Percentiles rank a stretch among this genome's conserved stretches.
Evolutionary conservation across 2,888 invertebrate species (phyloP).

Genomic region (Malthinus seriepunctatus): DNA sequence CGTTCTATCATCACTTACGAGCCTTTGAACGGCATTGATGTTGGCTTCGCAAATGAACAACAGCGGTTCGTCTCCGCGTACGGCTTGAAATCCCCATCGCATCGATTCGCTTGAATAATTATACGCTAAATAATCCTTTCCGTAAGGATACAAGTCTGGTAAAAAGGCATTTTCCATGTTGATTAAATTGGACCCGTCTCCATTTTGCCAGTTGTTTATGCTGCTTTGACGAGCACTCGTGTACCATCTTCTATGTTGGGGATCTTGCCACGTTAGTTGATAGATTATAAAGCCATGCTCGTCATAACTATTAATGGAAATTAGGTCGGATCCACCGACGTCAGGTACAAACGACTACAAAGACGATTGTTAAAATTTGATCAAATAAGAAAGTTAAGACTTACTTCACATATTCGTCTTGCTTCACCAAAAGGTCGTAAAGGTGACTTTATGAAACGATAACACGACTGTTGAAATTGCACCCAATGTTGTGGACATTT

Average conservation of each 20-base stretch:
- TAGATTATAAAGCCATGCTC: slow-evolving; percentile 88
- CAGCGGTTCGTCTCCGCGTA: slow-evolving; percentile 74
- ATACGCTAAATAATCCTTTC: slow-evolving; percentile 78
- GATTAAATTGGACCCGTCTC: slow-evolving; percentile 78
- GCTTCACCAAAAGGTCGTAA: slow-evolving; percentile 80
- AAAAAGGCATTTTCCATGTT: slow-evolving; percentile 84
- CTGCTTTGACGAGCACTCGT: slow-evolving; percentile 77
- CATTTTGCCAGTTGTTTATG: slow-evolving; percentile 80
- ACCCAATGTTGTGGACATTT: slow-evolving; percentile 88
- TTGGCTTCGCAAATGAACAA: slow-evolving; percentile 90
- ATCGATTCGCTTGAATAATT: slow-evolving; percentile 72
- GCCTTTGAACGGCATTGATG: slow-evolving; percentile 70
- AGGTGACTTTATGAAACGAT: slow-evolving; percentile 88
- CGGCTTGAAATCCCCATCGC: slow-evolving; percentile 84
- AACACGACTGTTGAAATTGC: slow-evolving; percentile 80
- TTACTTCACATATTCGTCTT: slow-evolving; percentile 72
- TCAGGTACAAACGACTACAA: slow-evolving; percentile 62
- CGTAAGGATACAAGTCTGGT: slow-evolving; percentile 62
- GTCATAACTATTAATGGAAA: slow-evolving; percentile 77
- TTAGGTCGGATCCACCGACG: slow-evolving; percentile 69
- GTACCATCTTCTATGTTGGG: slow-evolving; percentile 86
- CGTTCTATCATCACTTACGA: slow-evolving; percentile 74
- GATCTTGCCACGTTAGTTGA: slow-evolving; percentile 80
- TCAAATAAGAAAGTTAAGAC: slow-evolving; percentile 35
- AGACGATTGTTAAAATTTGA: not conserved